These are phyloP conservation scores for Fulmarus glacialis DNA, from an alignment of 2,113 vertebrate genomes.

Conservation along the genomic window DNA sequence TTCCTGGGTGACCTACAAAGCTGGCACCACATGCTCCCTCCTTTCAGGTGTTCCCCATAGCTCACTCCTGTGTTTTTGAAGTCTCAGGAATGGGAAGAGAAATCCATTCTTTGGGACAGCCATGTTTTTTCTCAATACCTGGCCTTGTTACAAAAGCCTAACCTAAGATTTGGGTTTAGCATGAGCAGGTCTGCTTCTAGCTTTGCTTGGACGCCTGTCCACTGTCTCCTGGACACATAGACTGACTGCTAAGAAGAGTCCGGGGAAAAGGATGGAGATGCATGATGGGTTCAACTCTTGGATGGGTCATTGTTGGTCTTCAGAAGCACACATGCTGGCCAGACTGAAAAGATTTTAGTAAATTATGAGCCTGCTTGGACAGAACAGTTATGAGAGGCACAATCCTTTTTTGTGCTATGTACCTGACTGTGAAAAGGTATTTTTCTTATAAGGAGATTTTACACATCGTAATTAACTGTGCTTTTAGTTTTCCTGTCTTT, in stretches of 20 bases:
- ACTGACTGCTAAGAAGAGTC: neutral
- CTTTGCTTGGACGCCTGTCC: fast-evolving
- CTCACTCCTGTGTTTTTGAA: neutral
- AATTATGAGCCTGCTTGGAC: neutral
- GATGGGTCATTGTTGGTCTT: neutral
- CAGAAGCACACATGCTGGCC: neutral
- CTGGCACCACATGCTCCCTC: no score
- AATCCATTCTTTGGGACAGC: neutral
- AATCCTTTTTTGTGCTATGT: neutral
- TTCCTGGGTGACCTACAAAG: neutral
- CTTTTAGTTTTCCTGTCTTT: neutral
- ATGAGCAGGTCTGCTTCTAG: neutral
- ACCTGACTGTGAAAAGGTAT: neutral
- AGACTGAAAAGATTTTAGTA: neutral
- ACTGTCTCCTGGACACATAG: neutral
- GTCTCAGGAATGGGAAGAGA: neutral
- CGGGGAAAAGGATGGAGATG: fast-evolving
- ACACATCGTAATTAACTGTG: neutral
- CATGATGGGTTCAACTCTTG: fast-evolving
- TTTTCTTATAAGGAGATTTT: neutral
- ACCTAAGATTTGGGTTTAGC: neutral
- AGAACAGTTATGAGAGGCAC: neutral
- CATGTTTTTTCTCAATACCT: neutral
- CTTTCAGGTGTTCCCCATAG: neutral
- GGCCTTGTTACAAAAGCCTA: neutral